Percentiles rank a stretch among this genome's conserved stretches.
Conservation (phyloP, 2,797 vertebrate genomes). For the Lacerta viridis region DNA sequence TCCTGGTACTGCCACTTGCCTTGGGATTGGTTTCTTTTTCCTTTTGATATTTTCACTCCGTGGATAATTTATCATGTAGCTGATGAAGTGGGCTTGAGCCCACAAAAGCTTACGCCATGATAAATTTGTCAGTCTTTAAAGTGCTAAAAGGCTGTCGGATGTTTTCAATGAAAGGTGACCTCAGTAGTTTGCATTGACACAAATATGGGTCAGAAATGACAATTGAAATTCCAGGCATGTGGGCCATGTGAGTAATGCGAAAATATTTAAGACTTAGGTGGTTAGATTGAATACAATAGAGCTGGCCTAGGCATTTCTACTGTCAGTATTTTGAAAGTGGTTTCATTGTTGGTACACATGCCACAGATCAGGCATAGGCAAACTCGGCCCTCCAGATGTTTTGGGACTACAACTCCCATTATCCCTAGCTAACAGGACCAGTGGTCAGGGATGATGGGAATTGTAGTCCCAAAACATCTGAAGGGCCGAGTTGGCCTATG, state of each 20-base stretch:
- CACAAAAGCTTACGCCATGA: too few species aligned
- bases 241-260: not conserved
- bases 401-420: too few species aligned
- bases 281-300: not conserved
- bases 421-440: too few species aligned
- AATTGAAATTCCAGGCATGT: not conserved
- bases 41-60: constrained; percentile 24
- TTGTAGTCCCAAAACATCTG: too few species aligned
- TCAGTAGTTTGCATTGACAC: constrained; percentile 8
- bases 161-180: not conserved
- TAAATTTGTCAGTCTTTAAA: too few species aligned
- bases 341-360: not conserved
- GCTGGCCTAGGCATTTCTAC: not conserved
- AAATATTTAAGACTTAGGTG: not conserved
- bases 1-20: too few species aligned
- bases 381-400: too few species aligned
- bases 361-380: not conserved
- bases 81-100: too few species aligned
- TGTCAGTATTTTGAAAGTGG: not conserved
- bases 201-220: constrained; percentile 14
- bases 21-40: constrained; percentile 30
- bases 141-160: not conserved
- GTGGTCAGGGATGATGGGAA: too few species aligned
- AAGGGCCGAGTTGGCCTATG: too few species aligned
- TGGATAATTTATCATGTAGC: too few species aligned